These are phyloP conservation scores for Urocynchramus pylzowi DNA, from an alignment of 2,113 vertebrate genomes.

Conservation along the genomic window DNA sequence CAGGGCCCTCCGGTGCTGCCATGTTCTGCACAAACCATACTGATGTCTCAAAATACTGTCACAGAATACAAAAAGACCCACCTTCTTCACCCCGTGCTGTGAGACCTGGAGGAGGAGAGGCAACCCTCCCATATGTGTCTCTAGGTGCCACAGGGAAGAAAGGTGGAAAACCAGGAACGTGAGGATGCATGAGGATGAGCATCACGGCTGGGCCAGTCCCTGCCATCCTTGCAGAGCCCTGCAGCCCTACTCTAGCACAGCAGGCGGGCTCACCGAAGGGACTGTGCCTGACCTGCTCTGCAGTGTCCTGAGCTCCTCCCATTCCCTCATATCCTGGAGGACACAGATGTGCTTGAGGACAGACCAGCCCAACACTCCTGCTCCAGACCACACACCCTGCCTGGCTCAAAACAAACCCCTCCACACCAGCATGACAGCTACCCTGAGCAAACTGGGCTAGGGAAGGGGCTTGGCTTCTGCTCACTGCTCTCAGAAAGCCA, in stretches of 20 bases:
- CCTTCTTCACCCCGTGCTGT: background rate
- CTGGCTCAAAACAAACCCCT: background rate
- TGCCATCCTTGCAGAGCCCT: background rate
- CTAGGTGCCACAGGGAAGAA: background rate
- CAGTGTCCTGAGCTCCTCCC: background rate
- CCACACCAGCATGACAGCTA: fast-evolving
- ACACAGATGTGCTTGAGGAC: background rate
- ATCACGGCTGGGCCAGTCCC: background rate
- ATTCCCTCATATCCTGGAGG: background rate
- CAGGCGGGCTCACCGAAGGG: background rate
- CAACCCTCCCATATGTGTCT: background rate
- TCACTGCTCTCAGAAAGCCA: background rate
- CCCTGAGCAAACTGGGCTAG: background rate
- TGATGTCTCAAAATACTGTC: background rate
- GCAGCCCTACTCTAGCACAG: background rate
- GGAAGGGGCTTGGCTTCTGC: background rate
- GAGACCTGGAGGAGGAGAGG: background rate
- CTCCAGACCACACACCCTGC: fast-evolving
- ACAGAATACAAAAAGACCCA: background rate
- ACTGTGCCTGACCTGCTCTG: background rate
- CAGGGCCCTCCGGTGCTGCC: background rate
- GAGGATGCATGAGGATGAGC: background rate
- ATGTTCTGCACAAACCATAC: background rate
- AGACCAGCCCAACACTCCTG: fast-evolving
- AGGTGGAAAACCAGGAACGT: background rate